phyloP scores from a whole-genome alignment of 2,113 vertebrate genomes.

The Oceanodroma tethys region DNA sequence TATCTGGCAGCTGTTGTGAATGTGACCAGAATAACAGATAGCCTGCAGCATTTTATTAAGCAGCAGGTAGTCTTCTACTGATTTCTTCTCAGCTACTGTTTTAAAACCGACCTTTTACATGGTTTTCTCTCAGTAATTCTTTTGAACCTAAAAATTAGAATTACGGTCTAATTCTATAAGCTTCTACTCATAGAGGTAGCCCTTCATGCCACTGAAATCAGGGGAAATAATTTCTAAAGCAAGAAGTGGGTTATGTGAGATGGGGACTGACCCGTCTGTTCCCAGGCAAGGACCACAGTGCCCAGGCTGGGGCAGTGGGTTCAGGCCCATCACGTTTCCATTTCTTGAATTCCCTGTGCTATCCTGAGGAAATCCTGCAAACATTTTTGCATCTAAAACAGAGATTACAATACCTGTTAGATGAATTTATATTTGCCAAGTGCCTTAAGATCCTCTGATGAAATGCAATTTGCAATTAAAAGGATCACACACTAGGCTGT shows the following conservation, averaged over 20 bases:
- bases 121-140: neutral
- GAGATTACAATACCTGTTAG: neutral
- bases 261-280: neutral
- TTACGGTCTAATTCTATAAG: fast-evolving
- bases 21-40: neutral
- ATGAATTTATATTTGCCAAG: neutral
- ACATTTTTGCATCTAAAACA: neutral
- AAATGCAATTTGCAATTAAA: neutral
- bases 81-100: neutral
- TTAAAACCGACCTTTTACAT: neutral
- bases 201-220: neutral
- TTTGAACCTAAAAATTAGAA: neutral
- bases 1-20: neutral
- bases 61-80: neutral
- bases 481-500: neutral
- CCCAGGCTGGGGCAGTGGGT: neutral
- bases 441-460: neutral
- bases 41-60: neutral
- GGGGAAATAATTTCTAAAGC: neutral
- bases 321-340: neutral
- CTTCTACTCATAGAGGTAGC: neutral
- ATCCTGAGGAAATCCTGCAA: neutral
- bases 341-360: neutral
- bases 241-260: neutral
- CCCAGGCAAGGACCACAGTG: neutral